phyloP scores from a whole-genome alignment of 2,888 invertebrate genomes.

The Eledona agricola region DNA sequence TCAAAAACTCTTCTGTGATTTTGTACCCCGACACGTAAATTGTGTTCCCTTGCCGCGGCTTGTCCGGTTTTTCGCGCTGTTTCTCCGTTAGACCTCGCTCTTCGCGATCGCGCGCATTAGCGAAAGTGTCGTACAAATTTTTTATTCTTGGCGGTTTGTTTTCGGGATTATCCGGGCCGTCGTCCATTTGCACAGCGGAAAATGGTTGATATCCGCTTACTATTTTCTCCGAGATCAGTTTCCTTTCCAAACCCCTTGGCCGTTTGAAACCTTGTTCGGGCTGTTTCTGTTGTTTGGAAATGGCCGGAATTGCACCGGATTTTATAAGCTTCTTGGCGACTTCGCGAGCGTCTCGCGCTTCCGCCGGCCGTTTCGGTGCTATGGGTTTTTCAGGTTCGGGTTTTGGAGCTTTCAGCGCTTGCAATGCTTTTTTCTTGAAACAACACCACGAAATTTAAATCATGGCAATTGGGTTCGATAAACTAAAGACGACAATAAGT shows the following conservation, averaged over 20 bases:
- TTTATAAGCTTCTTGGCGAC: conserved; percentile 94
- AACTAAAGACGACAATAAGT: too few relatives aligned
- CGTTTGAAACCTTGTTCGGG: conserved; percentile 90
- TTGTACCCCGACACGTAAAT: conserved; percentile 83
- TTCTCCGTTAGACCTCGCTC: conserved; percentile 67
- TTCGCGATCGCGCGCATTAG: conserved; percentile 73
- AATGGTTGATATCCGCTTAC: conserved; percentile 92
- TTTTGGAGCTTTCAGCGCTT: conserved; percentile 84
- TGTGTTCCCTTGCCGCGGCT: conserved; percentile 80
- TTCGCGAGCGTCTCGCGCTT: conserved; percentile 92
- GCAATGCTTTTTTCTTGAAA: conserved; percentile 81
- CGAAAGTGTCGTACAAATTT: conserved; percentile 81
- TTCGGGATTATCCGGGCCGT: conserved; percentile 69
- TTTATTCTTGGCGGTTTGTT: conserved; percentile 74
- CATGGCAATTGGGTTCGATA: too few relatives aligned
- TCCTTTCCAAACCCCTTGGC: conserved; percentile 83
- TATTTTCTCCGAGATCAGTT: conserved; percentile 76
- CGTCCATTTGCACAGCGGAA: conserved; percentile 82
- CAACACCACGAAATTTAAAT: conserved; percentile 52
- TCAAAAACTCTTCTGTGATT: conserved; percentile 80
- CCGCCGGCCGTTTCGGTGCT: conserved; percentile 83
- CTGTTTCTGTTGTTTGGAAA: conserved; percentile 82
- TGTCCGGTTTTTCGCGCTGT: conserved; percentile 66
- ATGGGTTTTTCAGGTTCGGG: conserved; percentile 89
- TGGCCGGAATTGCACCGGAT: conserved; percentile 89